Conservation (phyloP, 2,797 vertebrate species). For the Protosalanx chinensis region DNA sequence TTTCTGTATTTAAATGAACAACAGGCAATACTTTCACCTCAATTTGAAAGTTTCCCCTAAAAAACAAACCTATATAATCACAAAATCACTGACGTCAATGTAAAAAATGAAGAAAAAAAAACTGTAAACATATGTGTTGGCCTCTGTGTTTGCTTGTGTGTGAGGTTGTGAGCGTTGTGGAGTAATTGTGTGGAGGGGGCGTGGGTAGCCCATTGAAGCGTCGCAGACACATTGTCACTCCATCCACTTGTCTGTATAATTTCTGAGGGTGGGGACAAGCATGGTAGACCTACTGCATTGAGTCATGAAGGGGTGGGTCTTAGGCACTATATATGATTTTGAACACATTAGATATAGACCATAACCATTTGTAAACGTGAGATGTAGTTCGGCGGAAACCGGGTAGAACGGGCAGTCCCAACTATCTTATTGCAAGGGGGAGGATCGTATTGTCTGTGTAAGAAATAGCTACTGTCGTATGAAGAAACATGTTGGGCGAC, state of each 20-base stretch:
- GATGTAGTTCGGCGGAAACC: constrained; percentile 52
- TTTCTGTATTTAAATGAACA: neutral
- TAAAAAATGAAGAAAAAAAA: neutral
- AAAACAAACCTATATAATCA: constrained; percentile 28
- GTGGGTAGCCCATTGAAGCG: constrained; percentile 43
- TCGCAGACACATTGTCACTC: constrained; percentile 55
- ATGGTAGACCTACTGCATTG: constrained; percentile 57
- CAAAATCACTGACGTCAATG: neutral
- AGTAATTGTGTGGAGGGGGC: constrained; percentile 60
- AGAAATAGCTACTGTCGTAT: constrained; percentile 34
- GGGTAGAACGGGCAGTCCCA: constrained; percentile 46
- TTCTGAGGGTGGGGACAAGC: constrained; percentile 67
- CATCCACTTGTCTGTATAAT: constrained; percentile 65
- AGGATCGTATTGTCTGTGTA: constrained; percentile 48
- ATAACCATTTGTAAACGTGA: constrained; percentile 58
- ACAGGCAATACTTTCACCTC: constrained; percentile 6
- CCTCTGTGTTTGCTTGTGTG: neutral
- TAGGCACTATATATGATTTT: constrained; percentile 69
- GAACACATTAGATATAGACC: constrained; percentile 61
- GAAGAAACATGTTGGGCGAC: constrained; percentile 26
- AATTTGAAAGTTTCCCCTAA: constrained; percentile 40
- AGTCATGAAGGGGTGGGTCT: constrained; percentile 66
- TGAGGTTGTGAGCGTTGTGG: neutral
- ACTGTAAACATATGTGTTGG: neutral
- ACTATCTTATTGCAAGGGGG: constrained; percentile 46